Evolutionary conservation across 1,140 invertebrate species (phyloP).

Genomic region (Oppia nitens): DNA sequence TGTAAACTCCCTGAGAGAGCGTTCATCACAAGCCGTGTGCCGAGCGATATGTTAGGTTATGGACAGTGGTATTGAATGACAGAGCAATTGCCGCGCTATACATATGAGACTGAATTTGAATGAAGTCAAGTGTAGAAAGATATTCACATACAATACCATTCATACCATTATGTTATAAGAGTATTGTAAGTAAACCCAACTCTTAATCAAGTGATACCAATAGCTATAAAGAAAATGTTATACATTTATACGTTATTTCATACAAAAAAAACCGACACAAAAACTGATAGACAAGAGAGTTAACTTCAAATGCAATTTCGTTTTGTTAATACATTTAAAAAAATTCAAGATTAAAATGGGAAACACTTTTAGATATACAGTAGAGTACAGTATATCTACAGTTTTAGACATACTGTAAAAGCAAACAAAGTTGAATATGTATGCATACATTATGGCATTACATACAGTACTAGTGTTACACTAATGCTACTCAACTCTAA

Average conservation of each 20-base stretch:
- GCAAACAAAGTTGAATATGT: too few species aligned
- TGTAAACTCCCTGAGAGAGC: background rate
- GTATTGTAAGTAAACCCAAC: background rate
- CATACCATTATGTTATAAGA: too few species aligned
- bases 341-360: background rate
- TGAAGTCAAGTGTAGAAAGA: too few species aligned
- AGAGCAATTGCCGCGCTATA: background rate
- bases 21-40: background rate
- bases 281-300: background rate
- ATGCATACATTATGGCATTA: too few species aligned
- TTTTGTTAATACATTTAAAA: background rate
- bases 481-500: too few species aligned
- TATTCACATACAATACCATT: too few species aligned
- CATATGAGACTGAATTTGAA: background rate
- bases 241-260: too few species aligned
- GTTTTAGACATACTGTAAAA: too few species aligned
- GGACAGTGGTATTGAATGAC: background rate
- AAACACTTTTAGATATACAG: too few species aligned
- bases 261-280: background rate
- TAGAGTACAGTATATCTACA: too few species aligned
- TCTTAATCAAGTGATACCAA: background rate
- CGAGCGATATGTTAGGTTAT: background rate
- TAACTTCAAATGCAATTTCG: background rate
- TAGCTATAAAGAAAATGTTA: background rate
- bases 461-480: too few species aligned